Evolutionary conservation across 2,113 vertebrate genomes (phyloP).

Genomic region (Lagenorhynchus albirostris): DNA sequence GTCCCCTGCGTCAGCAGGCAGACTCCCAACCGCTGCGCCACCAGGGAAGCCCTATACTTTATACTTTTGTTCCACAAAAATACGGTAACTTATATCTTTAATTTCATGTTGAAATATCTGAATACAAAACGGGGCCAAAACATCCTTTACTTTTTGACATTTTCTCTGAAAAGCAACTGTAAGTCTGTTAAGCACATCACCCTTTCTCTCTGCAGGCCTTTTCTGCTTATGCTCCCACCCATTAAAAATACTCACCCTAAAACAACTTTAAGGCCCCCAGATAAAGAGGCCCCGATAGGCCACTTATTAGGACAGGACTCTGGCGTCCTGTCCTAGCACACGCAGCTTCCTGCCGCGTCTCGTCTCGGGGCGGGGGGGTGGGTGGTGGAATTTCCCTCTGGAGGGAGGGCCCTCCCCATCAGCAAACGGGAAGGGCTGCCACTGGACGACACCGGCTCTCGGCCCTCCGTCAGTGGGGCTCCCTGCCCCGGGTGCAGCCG

Average conservation of each 20-base stretch:
- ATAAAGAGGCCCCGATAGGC: neutral
- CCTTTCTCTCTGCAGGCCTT: neutral
- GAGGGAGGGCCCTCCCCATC: too few species aligned
- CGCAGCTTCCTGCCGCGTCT: rapidly evolving
- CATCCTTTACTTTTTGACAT: neutral
- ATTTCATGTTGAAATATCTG: neutral
- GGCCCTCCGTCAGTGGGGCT: too few species aligned
- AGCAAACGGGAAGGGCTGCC: too few species aligned
- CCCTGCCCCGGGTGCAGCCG: too few species aligned
- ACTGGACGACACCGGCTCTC: too few species aligned
- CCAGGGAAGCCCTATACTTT: neutral
- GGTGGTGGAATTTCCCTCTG: neutral
- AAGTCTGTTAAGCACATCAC: neutral
- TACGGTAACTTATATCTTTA: neutral
- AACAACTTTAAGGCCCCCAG: neutral
- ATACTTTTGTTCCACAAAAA: neutral
- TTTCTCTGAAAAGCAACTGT: neutral
- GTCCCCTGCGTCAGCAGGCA: too few species aligned
- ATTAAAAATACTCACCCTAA: neutral
- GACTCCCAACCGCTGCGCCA: too few species aligned
- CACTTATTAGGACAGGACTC: neutral
- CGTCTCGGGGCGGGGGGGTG: rapidly evolving
- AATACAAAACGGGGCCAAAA: neutral
- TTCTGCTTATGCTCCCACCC: neutral
- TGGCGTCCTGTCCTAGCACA: neutral